phyloP scores from a whole-genome alignment of 2,113 vertebrate genomes.

The Dromaius novaehollandiae region DNA sequence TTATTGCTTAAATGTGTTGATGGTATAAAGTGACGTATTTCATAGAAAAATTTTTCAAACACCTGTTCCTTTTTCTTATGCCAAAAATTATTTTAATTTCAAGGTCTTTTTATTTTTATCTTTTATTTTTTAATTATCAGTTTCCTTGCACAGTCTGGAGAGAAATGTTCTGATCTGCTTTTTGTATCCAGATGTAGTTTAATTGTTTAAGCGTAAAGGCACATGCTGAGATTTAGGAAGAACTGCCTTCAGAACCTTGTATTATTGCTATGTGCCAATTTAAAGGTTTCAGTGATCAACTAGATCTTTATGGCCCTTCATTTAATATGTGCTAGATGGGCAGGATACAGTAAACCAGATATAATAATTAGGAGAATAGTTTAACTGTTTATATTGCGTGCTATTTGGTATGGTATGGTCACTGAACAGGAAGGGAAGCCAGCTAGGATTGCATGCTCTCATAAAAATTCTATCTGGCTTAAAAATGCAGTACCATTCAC shows the following conservation, averaged over 20 bases:
- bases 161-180: conserved; percentile 64
- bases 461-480: conserved; percentile 71
- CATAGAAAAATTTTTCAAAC: conserved; percentile 61
- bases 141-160: conserved; percentile 47
- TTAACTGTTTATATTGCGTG: conserved; percentile 58
- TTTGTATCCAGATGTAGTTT: conserved; percentile 74
- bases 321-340: conserved; percentile 61
- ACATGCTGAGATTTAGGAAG: conserved; percentile 75
- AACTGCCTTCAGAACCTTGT: conserved; percentile 69
- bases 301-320: conserved; percentile 73
- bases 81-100: conserved; percentile 45
- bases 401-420: conserved; percentile 53
- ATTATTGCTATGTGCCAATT: conserved; percentile 71
- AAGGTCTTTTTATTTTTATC: conserved; percentile 27
- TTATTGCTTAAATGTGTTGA: conserved; percentile 67
- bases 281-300: conserved; percentile 72
- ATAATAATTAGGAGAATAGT: conserved; percentile 64
- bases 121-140: background rate
- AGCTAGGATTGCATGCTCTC: conserved; percentile 55
- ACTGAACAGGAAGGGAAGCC: conserved; percentile 65
- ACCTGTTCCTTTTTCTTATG: conserved; percentile 43
- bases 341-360: conserved; percentile 62
- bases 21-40: conserved; percentile 55
- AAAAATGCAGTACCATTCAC: conserved; percentile 56
- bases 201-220: conserved; percentile 77